Percentiles rank a stretch among this genome's conserved stretches.
Evolutionary conservation across 1,140 invertebrate species (phyloP).

Genomic region (Aphaenogaster ashmeadi): DNA sequence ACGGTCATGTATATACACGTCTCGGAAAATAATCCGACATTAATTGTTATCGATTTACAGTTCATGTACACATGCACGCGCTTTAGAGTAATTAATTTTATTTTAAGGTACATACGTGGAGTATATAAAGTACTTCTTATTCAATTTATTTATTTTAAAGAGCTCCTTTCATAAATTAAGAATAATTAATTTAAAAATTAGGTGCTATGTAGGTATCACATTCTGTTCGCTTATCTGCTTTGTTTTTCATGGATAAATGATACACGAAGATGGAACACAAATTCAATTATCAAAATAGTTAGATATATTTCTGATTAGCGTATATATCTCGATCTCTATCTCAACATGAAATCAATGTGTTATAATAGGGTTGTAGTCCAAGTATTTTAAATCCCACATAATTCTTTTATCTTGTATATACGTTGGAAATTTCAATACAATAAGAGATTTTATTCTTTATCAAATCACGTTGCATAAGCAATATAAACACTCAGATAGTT

Average conservation of each 20-base stretch:
- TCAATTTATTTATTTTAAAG: neutral
- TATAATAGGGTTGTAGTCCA: neutral
- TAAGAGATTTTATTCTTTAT: conserved; percentile 16
- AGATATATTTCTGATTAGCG: neutral
- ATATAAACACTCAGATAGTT: neutral
- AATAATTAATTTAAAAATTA: neutral
- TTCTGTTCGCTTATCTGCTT: neutral
- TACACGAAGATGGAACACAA: neutral
- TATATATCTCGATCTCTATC: neutral
- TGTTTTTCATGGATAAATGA: neutral
- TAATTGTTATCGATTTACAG: conserved; percentile 15
- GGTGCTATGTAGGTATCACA: neutral
- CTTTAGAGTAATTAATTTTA: neutral
- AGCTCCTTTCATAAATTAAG: neutral
- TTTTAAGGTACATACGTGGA: neutral
- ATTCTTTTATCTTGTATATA: neutral
- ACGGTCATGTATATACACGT: neutral
- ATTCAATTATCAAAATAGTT: neutral
- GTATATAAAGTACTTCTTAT: neutral
- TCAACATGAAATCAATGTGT: neutral
- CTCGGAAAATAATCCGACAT: neutral
- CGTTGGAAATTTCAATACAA: neutral
- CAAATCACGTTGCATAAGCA: neutral
- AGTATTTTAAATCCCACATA: neutral
- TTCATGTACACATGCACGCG: neutral